Percentiles rank a stretch among this genome's conserved stretches.
Conservation (phyloP, 2,113 vertebrate species). For the Balaeniceps rex region DNA sequence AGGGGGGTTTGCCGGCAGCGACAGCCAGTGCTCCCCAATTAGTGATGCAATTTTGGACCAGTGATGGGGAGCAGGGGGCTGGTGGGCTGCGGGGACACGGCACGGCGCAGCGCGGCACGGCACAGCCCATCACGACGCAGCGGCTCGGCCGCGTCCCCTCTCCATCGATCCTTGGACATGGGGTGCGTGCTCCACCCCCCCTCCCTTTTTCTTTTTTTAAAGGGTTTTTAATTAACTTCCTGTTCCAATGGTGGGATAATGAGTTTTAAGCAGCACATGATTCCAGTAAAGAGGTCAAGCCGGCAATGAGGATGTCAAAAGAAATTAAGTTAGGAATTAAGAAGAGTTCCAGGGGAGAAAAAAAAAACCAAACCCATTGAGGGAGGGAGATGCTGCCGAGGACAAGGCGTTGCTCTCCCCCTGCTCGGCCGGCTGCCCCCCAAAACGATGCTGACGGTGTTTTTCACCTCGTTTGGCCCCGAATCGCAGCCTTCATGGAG, state of each 20-base stretch:
- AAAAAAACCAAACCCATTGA: not conserved
- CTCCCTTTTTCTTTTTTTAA: not conserved
- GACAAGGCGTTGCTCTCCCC: not conserved
- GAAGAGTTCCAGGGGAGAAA: conserved; percentile 31
- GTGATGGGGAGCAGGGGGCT: not conserved
- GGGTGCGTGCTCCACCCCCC: not conserved
- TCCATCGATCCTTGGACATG: not conserved
- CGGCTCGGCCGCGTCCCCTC: not conserved
- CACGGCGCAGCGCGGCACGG: fast-evolving
- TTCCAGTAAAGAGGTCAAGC: conserved; percentile 67
- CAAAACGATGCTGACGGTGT: not conserved
- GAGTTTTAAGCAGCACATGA: conserved; percentile 69
- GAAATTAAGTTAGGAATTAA: conserved; percentile 66
- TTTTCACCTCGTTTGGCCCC: not conserved
- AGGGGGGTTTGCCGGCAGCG: fast-evolving
- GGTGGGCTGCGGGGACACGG: not conserved
- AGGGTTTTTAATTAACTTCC: conserved; percentile 77
- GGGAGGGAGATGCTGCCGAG: not conserved
- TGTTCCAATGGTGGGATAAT: conserved; percentile 69
- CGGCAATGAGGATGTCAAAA: conserved; percentile 62
- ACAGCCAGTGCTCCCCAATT: not conserved
- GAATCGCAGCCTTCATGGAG: not conserved
- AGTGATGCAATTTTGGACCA: not conserved
- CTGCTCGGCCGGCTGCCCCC: not conserved
- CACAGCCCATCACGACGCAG: not conserved